Conservation (phyloP, 2,113 vertebrate genomes). For the Entomyzon cyanotis region DNA sequence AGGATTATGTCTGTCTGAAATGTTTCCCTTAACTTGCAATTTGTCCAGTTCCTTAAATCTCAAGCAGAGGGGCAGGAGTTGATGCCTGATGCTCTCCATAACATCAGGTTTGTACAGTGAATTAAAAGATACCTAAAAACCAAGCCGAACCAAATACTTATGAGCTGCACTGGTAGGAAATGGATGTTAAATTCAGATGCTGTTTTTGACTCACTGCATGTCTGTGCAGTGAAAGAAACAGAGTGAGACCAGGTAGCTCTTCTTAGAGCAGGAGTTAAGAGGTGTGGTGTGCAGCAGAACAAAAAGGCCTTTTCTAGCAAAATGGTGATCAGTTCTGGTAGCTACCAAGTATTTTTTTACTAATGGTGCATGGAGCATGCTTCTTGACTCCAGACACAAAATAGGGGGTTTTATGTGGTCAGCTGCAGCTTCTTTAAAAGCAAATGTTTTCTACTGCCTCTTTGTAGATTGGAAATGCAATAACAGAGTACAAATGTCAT, state of each 20-base stretch:
- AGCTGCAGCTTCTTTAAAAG: not conserved
- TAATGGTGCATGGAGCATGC: not conserved
- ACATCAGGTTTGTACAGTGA: not conserved
- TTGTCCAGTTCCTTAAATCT: not conserved
- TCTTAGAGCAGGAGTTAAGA: not conserved
- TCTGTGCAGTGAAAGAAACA: not conserved
- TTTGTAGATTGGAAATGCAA: not conserved
- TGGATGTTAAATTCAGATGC: not conserved
- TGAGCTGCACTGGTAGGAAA: not conserved
- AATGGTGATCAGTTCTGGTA: not conserved
- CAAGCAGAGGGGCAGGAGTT: not conserved
- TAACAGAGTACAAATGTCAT: not conserved
- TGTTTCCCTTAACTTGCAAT: not conserved
- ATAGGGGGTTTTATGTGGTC: not conserved
- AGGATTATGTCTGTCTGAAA: not conserved
- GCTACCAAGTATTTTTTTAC: not conserved
- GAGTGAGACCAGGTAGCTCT: not conserved
- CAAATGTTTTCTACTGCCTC: not conserved
- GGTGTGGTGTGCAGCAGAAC: not conserved
- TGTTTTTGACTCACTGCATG: not conserved
- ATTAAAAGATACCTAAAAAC: not conserved
- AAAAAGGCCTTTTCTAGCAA: not conserved
- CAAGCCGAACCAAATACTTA: not conserved
- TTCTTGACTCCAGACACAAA: not conserved
- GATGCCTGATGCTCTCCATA: not conserved